Conservation (phyloP, 2,113 vertebrate genomes). For the Psephotus haematonotus region DNA sequence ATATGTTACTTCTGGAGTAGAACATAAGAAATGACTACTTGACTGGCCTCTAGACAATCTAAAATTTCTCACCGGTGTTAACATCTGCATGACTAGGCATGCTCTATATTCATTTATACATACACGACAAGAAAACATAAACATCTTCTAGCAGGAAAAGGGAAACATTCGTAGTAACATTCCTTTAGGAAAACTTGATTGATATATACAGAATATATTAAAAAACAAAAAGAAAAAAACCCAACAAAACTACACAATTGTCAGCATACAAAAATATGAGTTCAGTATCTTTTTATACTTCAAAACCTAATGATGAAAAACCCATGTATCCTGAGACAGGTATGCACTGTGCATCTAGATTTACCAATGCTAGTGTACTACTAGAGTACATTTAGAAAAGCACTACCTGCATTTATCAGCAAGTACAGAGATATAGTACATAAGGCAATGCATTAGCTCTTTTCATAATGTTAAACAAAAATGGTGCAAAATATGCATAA, state of each 20-base stretch:
- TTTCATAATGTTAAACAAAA: background rate
- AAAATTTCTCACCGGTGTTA: background rate
- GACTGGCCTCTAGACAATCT: background rate
- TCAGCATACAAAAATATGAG: conserved; percentile 54
- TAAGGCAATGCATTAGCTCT: background rate
- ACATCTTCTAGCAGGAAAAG: background rate
- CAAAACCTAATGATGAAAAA: conserved; percentile 20
- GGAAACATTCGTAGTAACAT: background rate
- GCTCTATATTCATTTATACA: background rate
- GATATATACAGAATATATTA: conserved; percentile 30
- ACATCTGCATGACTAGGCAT: background rate
- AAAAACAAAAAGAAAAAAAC: background rate
- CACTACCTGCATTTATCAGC: conserved; percentile 7
- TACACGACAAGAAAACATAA: background rate
- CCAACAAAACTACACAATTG: background rate
- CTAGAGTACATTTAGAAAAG: conserved; percentile 5
- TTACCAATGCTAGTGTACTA: background rate
- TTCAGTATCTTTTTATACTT: conserved; percentile 32
- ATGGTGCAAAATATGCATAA: background rate
- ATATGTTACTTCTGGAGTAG: background rate
- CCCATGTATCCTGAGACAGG: conserved; percentile 46
- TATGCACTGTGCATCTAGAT: background rate
- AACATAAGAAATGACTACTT: background rate
- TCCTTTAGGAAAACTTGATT: conserved; percentile 17
- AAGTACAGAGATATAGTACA: background rate